These are phyloP conservation scores for Nephila pilipes DNA, from an alignment of 1,140 invertebrate genomes.

Conservation along the genomic window DNA sequence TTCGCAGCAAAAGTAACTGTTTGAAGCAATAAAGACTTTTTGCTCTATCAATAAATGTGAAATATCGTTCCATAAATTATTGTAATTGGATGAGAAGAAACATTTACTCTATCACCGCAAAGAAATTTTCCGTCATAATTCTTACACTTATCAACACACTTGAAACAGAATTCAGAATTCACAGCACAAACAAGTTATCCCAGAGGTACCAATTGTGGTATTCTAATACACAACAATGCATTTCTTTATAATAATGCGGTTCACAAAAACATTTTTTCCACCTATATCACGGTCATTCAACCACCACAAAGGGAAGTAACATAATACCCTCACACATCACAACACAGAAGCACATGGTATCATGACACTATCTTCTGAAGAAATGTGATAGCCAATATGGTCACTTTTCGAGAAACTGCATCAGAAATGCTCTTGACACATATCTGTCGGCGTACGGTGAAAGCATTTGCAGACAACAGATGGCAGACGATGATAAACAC, in stretches of 20 bases:
- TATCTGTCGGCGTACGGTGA: conserved; percentile 24
- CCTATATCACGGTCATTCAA: neutral
- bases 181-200: too few relatives aligned
- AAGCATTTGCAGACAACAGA: conserved; percentile 44
- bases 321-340: neutral
- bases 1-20: too few relatives aligned
- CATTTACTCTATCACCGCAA: too few relatives aligned
- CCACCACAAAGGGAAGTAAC: neutral
- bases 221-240: too few relatives aligned
- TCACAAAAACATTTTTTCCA: neutral
- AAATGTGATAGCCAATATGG: neutral
- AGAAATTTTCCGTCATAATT: too few relatives aligned
- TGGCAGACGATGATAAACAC: conserved; percentile 31
- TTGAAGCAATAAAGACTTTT: too few relatives aligned
- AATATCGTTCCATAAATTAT: too few relatives aligned
- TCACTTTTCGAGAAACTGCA: neutral
- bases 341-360: neutral
- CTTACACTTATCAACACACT: too few relatives aligned
- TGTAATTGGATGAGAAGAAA: too few relatives aligned
- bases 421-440: conserved; percentile 23
- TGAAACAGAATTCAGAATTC: too few relatives aligned
- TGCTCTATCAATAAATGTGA: too few relatives aligned
- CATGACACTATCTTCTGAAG: neutral
- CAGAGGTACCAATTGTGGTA: too few relatives aligned
- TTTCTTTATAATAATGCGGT: neutral